Base-by-base conservation (phyloP, 1,140 invertebrate genomes). In the Dendroctonus ponderosae region DNA sequence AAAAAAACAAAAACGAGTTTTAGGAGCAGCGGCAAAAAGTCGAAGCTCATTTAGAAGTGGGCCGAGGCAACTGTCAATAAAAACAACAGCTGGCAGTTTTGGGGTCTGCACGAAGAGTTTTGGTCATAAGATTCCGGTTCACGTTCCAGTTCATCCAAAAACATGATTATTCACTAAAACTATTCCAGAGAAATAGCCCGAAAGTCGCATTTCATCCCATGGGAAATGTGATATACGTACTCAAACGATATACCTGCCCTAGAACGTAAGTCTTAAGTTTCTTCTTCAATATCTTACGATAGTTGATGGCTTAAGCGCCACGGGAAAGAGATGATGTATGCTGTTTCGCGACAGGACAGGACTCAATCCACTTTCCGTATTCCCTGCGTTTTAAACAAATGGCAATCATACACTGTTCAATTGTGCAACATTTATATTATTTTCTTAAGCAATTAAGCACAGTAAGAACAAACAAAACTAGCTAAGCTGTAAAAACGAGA, bases 211-310 rank as follows among this genome's bases (percentile, higher is more conserved):
- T 44, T 56, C 43, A 57, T 64, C 62, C 53, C 62, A 7, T 9
- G 62, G 62, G 62, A 64, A 56, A 64, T 38, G 62, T 64, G 11
- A 62, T 62, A 62, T 52, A 43, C 48, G 59, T 61, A 61, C 61
- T 53, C 43, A 46, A 56, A 64, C 62, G 52, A 59, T 66, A 66
- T 66, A 66, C 54, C 63, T 59, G 63, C 59, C 63, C 54, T 66
- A 44, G 6, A 37, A 48, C 56, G 44, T 66, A 59, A 59, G 63
- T 59, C 56, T 52, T 66, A 66, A 66, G 48, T 66, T 50, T 46
- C 63, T 66, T 59, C 63, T 66, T 66, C 63, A 66, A 66, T 66
- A 66, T 66, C 63, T 66, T 66, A 66, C 38, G 63, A 53, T 52
- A 66, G 63, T 59, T 66, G 63, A 66, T 58, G 52, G 54, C 56